These are phyloP conservation scores for Hydrolagus colliei DNA, from an alignment of 2,797 vertebrate genomes.

Conservation along the genomic window DNA sequence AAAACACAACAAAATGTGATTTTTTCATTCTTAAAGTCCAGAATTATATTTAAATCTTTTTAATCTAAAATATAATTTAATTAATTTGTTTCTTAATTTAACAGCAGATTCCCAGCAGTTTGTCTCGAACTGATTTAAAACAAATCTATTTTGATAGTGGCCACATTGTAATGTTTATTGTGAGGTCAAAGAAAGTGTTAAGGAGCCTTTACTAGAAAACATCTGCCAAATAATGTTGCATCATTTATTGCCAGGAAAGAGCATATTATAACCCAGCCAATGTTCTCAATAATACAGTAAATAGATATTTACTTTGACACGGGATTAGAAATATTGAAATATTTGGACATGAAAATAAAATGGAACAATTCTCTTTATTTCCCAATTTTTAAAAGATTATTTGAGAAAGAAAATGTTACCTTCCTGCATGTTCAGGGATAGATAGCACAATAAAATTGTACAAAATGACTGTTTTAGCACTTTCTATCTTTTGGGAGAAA, in stretches of 20 bases:
- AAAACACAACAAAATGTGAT: not conserved
- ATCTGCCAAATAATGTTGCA: not conserved
- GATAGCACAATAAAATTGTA: not conserved
- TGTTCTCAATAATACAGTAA: not conserved
- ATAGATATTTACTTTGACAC: not conserved
- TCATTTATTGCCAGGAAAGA: not conserved
- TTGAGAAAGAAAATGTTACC: not conserved
- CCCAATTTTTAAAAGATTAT: not conserved
- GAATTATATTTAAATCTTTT: conserved; percentile 3
- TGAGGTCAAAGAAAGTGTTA: too few relatives aligned
- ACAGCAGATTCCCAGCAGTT: not conserved
- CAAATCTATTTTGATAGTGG: not conserved
- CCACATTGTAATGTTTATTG: not conserved
- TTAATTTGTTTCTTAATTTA: not conserved
- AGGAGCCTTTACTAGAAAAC: too few relatives aligned
- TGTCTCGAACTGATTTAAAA: not conserved
- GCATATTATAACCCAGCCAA: too few relatives aligned
- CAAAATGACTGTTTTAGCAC: not conserved
- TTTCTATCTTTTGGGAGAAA: not conserved
- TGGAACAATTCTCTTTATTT: not conserved
- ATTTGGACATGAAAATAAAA: conserved; percentile 8
- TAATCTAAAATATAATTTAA: not conserved
- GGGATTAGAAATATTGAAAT: not conserved
- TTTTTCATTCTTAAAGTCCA: not conserved
- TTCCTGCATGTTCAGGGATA: not conserved